Base-by-base conservation (phyloP, 2,888 invertebrate genomes). In the Parnassius mnemosyne region DNA sequence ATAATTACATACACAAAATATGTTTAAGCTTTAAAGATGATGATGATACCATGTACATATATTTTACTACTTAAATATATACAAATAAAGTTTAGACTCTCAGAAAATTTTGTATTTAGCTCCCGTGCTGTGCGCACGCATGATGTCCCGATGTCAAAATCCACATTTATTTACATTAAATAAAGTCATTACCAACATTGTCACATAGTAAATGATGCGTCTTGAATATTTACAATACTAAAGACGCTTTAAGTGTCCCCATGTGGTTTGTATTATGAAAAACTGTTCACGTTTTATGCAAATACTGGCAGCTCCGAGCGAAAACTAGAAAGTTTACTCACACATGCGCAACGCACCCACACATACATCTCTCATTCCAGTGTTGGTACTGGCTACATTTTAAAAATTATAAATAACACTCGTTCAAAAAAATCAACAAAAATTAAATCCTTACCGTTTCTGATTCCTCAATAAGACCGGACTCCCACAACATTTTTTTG, bases 261-360 rank as follows among this genome's bases (percentile, higher is more conserved):
- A 88, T 84, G 87, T 80, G 83, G 79, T 81, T 84, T 84, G 80
- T 87, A 88, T 89, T 89, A 90, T 87, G 88, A 90, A 89, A 91
- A 90, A 89, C 89, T 81, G 79, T 85, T 85, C 91, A 90, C 91
- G 91, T 91, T 84, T 86, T 87, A 90, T 90, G 91, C 87, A 87
- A 90, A 91, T 90, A 85, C 79, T 78, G 72, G 72, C 79, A 82
- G 79, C 84, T 77, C 75, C 83, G 83, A 87, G 89, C 89, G 91
- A 89, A 90, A 89, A 90, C 91, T 91, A 91, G 91, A 91, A 91
- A 91, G 91, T 91, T 76, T 80, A 82, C 87, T 57, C 87, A 83
- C 88, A 82, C 89, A 75, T 73, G 75, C 70, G 65, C 74, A 63
- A 34, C 65, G 58, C 71, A 67, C 70, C 63, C 78, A 72, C 74